These are phyloP conservation scores for Mya arenaria DNA, from an alignment of 1,140 invertebrate genomes.

Conservation along the genomic window DNA sequence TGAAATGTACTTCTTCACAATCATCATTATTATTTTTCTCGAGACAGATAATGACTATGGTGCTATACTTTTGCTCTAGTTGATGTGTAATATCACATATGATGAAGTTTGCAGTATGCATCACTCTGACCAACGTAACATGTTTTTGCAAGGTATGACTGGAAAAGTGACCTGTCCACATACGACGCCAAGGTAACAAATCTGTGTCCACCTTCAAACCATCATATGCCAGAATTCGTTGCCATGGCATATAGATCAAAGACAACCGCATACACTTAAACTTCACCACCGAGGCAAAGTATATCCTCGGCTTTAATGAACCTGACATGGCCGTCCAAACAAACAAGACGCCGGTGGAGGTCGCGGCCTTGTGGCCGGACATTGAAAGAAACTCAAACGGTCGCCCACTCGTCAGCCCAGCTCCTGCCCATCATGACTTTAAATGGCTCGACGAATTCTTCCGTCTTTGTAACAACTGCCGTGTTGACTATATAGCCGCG, in stretches of 20 bases:
- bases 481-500: conserved; percentile 58
- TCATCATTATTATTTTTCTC: background rate
- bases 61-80: background rate
- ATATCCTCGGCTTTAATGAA: conserved; percentile 1
- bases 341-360: background rate
- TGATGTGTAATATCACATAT: background rate
- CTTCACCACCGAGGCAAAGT: background rate
- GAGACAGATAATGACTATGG: too few relatives aligned
- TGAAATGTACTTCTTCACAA: background rate
- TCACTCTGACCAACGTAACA: background rate
- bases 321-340: background rate
- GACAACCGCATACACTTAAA: background rate
- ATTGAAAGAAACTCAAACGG: background rate
- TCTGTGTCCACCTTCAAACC: background rate
- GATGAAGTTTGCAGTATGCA: background rate
- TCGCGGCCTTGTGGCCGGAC: background rate
- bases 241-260: background rate
- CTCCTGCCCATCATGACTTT: background rate
- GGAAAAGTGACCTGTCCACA: background rate
- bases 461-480: conserved; percentile 29
- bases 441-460: conserved; percentile 1
- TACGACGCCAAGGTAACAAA: background rate
- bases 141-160: background rate
- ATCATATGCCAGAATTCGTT: background rate
- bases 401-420: background rate